Base-by-base conservation (phyloP, 2,797 vertebrate genomes). In the Valencia hispanica region DNA sequence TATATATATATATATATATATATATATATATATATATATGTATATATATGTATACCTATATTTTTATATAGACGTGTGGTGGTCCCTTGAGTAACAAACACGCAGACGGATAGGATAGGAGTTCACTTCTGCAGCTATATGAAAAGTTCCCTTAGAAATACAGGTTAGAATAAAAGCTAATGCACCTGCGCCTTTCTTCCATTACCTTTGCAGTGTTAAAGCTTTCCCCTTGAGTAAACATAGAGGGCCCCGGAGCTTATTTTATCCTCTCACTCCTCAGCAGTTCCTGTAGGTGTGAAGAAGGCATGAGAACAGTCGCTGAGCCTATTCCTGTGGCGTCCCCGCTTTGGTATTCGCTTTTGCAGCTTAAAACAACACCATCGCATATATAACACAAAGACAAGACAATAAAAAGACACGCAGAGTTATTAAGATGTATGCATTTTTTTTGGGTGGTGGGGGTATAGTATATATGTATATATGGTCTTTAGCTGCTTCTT, bases 21-120 rank as follows among this genome's bases (percentile, higher is more conserved):
- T 39, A 39, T 39, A 39, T 39, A 39, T 39, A 39, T 39, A 39
- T 39, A 39, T 39, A 39, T 39, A 39, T 39, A 41, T 41, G 9
- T 41, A 41, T 41, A 41, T 41, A 41, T 41, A 41, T 41, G 9
- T 41, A 41, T 41, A 41, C 9, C 7, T 45, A 45, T 50, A 18
- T 50, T 20, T 27, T 43, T 30, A 91, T 80, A 85, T 83, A 79
- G 71, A 80, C 84, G 74, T 74, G 73, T 76, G 82, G 74, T 89
- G 91, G 87, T 93, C 89, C 90, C 89, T 92, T 86, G 83, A 81
- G 87, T 86, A 88, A 91, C 90, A n/a, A 75, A 91, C 92, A 94
- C 91, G 92, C 93, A 94, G 94, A 92, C 92, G 92, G 94, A 94
- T 66, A 78, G 25, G 93, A 91, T 84, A 73, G 89, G 87, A 92